A percentile compares a stretch with the other conserved stretches of the same genome.
These are phyloP conservation scores for Acanthornis magna DNA, from an alignment of 2,797 vertebrate genomes.

Conservation along the genomic window DNA sequence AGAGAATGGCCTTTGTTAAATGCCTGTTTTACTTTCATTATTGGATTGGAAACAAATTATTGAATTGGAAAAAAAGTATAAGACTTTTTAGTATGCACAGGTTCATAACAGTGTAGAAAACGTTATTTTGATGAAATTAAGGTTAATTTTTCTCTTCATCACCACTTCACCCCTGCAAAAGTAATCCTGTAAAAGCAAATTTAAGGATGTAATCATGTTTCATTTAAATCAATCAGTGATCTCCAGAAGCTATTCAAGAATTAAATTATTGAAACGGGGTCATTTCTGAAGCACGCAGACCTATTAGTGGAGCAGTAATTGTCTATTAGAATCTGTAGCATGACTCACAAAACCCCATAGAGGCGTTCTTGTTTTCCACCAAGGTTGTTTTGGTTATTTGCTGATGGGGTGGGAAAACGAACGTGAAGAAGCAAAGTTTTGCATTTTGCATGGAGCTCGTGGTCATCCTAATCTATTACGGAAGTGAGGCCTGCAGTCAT, in stretches of 20 bases:
- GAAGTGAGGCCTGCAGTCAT: constrained; percentile 54
- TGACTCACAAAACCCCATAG: neutral
- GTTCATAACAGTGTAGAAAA: neutral
- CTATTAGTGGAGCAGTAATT: neutral
- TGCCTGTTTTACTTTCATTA: neutral
- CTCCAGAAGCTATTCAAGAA: neutral
- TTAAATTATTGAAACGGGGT: neutral
- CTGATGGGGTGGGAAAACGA: constrained; percentile 20
- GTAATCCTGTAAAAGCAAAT: neutral
- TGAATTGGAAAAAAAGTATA: neutral
- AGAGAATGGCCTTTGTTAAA: neutral
- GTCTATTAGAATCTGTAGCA: neutral
- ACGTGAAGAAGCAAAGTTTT: neutral
- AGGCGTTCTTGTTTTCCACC: neutral
- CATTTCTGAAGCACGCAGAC: neutral
- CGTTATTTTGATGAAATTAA: neutral
- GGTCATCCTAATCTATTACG: constrained; percentile 56
- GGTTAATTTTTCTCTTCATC: neutral
- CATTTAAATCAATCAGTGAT: neutral
- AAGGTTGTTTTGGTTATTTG: constrained; percentile 3
- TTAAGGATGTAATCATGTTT: neutral
- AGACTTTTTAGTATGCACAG: neutral
- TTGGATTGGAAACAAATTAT: neutral
- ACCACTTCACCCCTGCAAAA: neutral
- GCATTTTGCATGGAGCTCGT: constrained; percentile 4